A percentile compares a stretch with the other conserved stretches of the same genome.
These are phyloP conservation scores for Pogonocherus hispidulus DNA, from an alignment of 2,888 invertebrate genomes.

Conservation along the genomic window DNA sequence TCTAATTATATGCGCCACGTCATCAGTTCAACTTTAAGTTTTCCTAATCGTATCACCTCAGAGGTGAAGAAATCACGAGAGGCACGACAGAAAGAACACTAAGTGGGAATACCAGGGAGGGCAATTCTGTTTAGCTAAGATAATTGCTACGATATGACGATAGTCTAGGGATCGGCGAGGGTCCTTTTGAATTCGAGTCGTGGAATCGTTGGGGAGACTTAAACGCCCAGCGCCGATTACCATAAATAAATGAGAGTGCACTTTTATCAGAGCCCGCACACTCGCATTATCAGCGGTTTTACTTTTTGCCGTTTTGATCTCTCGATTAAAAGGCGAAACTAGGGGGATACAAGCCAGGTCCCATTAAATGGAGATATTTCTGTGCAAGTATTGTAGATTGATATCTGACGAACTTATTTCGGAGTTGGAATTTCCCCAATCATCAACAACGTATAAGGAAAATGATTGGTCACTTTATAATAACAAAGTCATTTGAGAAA, in stretches of 20 bases:
- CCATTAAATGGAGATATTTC: slow-evolving; percentile 16
- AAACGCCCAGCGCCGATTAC: slow-evolving; percentile 62
- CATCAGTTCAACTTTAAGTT: too few species aligned
- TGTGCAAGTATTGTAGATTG: neutral
- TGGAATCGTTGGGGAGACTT: slow-evolving; percentile 41
- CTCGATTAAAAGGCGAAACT: slow-evolving; percentile 38
- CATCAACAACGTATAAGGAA: too few species aligned
- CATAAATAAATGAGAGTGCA: slow-evolving; percentile 68
- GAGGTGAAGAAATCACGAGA: slow-evolving; percentile 13
- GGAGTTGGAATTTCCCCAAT: neutral
- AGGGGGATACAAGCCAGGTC: slow-evolving; percentile 7
- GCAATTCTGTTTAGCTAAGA: slow-evolving; percentile 47
- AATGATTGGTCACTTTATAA: too few species aligned
- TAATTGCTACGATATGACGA: slow-evolving; percentile 52
- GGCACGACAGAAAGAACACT: slow-evolving; percentile 15
- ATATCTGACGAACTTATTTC: neutral
- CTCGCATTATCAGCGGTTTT: slow-evolving; percentile 35
- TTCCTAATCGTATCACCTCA: neutral
- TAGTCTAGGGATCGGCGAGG: slow-evolving; percentile 40
- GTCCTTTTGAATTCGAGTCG: slow-evolving; percentile 46
- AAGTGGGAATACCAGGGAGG: slow-evolving; percentile 20
- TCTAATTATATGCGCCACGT: too few species aligned
- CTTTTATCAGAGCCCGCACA: slow-evolving; percentile 54
- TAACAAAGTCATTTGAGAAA: too few species aligned
- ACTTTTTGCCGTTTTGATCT: slow-evolving; percentile 40